These are phyloP conservation scores for Eupeodes latifasciatus DNA, from an alignment of 2,888 invertebrate genomes.

Conservation along the genomic window DNA sequence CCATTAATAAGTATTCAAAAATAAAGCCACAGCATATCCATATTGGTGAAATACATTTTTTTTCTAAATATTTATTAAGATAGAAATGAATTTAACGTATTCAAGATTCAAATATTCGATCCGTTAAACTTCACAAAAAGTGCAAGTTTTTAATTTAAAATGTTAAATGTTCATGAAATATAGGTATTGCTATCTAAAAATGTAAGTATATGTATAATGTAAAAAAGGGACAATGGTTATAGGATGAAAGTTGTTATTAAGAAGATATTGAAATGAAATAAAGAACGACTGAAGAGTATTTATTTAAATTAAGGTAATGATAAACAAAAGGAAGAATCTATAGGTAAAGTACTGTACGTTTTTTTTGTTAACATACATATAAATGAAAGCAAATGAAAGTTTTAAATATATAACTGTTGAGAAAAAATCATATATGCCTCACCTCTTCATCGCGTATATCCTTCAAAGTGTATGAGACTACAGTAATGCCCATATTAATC, in stretches of 20 bases:
- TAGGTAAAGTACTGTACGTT: not conserved
- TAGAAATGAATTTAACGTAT: not conserved
- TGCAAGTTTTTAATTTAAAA: not conserved
- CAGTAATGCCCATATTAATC: slow-evolving; percentile 98
- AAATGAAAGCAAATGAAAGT: slow-evolving; percentile 1
- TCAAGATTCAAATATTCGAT: slow-evolving; percentile 1
- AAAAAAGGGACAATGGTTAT: slow-evolving; percentile 42
- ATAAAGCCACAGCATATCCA: no score
- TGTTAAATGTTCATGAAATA: not conserved
- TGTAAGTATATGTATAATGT: not conserved
- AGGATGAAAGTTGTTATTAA: slow-evolving; percentile 10
- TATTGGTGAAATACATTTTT: no score
- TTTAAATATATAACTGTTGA: slow-evolving; percentile 3
- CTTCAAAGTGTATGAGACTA: slow-evolving; percentile 96
- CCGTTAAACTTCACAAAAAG: not conserved
- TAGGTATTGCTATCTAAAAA: not conserved
- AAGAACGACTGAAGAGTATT: slow-evolving; percentile 13
- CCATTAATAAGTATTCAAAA: no score
- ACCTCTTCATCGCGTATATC: slow-evolving; percentile 98
- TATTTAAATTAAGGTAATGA: slow-evolving; percentile 25
- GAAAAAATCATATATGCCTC: slow-evolving; percentile 79
- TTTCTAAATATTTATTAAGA: not conserved
- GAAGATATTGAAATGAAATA: slow-evolving; percentile 12
- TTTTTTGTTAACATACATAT: not conserved
- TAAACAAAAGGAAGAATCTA: slow-evolving; percentile 2